Percentiles rank a stretch among this genome's conserved stretches.
These are phyloP conservation scores for Jordanella pulchra DNA, from an alignment of 2,797 vertebrate species.

Conservation along the genomic window DNA sequence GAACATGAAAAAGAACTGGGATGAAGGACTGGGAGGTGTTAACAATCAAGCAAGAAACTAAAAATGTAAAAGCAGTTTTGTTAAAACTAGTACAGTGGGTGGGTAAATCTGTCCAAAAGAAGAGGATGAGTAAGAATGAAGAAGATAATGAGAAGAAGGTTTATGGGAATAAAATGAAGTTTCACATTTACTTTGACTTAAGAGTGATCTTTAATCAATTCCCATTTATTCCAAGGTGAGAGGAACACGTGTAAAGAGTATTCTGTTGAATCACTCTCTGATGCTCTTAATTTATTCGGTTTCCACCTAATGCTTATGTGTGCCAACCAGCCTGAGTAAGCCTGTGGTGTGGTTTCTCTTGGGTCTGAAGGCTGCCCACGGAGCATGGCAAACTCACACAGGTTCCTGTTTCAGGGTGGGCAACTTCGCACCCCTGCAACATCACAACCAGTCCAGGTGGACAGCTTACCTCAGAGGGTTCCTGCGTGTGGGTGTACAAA, in stretches of 20 bases:
- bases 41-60: too few relatives aligned
- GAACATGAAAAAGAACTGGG: background rate
- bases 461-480: constrained; percentile 16
- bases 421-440: background rate
- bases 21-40: background rate
- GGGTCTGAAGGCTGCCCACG: constrained; percentile 15
- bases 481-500: constrained; percentile 1
- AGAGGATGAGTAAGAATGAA: background rate
- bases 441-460: background rate
- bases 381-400: constrained; percentile 4
- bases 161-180: background rate
- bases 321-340: constrained; percentile 7
- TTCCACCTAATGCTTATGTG: constrained; percentile 11
- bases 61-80: background rate
- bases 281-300: constrained; percentile 37
- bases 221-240: constrained; percentile 16
- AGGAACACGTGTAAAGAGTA: background rate
- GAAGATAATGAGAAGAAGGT: background rate
- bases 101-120: background rate
- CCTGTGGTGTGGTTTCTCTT: constrained; percentile 6
- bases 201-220: constrained; percentile 19
- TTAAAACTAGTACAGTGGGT: too few relatives aligned
- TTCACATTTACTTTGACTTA: constrained; percentile 1
- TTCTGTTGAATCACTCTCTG: constrained; percentile 13
- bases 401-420: background rate